Evolutionary conservation across 2,113 vertebrate genomes (phyloP).

Genomic region (Morphnarchus princeps): DNA sequence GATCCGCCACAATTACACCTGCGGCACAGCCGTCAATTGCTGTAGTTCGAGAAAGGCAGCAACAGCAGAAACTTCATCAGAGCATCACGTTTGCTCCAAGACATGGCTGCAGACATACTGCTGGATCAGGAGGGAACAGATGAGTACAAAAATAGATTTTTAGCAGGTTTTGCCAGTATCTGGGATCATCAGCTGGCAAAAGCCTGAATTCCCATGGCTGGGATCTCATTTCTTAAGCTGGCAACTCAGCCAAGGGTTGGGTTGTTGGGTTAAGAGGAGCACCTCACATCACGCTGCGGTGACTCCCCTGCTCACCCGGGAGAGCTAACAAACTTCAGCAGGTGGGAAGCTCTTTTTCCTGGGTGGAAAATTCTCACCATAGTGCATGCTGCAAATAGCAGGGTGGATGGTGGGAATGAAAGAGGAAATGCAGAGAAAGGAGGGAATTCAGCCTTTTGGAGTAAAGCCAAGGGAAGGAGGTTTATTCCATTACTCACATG

Average conservation of each 20-base stretch:
- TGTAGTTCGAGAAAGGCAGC: not conserved
- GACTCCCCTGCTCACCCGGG: not conserved
- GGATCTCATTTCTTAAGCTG: not conserved
- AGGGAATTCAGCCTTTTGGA: not conserved
- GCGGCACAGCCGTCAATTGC: not conserved
- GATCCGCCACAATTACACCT: not conserved
- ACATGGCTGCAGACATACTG: not conserved
- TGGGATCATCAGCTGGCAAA: not conserved
- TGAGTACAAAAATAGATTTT: not conserved
- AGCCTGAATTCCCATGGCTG: not conserved
- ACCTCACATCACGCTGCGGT: fast-evolving
- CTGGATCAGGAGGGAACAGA: not conserved
- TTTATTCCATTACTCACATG: not conserved
- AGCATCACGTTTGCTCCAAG: not conserved
- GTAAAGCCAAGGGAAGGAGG: not conserved
- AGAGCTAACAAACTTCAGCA: not conserved
- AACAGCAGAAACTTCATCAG: not conserved
- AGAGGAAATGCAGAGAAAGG: not conserved
- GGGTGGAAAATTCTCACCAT: not conserved
- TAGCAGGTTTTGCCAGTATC: not conserved
- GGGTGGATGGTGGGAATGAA: not conserved
- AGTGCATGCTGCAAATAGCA: not conserved
- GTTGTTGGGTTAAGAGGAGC: not conserved
- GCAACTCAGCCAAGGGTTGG: not conserved
- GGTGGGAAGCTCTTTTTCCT: not conserved